These are phyloP conservation scores for Salticus scenicus DNA, from an alignment of 2,888 invertebrate species.

Conservation along the genomic window DNA sequence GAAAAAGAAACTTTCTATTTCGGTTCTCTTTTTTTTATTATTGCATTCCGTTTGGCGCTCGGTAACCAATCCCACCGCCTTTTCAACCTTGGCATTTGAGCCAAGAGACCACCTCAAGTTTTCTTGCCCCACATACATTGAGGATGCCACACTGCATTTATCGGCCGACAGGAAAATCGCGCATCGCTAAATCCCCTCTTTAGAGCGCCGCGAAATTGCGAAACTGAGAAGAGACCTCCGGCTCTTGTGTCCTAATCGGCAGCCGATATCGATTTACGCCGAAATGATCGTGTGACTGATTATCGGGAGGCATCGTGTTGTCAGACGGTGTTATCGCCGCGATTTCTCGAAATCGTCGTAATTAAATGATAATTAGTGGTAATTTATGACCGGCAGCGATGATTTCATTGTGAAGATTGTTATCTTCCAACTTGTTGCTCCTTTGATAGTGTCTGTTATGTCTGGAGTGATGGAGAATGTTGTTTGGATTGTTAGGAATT, in stretches of 20 bases:
- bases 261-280: too few relatives aligned
- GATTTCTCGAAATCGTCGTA: background rate
- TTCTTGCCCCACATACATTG: conserved; percentile 15
- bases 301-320: background rate
- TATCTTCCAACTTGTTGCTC: too few relatives aligned
- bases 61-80: too few relatives aligned
- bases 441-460: too few relatives aligned
- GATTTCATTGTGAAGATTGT: background rate
- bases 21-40: too few relatives aligned
- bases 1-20: too few relatives aligned
- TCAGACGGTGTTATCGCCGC: background rate
- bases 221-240: too few relatives aligned
- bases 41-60: too few relatives aligned
- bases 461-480: too few relatives aligned
- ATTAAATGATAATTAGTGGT: background rate
- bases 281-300: background rate
- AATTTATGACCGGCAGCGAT: background rate
- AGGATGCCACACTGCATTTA: background rate
- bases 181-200: background rate
- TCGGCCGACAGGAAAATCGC: background rate
- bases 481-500: too few relatives aligned
- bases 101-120: conserved; percentile 15
- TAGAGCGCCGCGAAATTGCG: too few relatives aligned
- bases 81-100: background rate
- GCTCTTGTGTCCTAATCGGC: too few relatives aligned